phyloP scores from a whole-genome alignment of 2,113 vertebrate genomes.

The Corydoras maculifer region DNA sequence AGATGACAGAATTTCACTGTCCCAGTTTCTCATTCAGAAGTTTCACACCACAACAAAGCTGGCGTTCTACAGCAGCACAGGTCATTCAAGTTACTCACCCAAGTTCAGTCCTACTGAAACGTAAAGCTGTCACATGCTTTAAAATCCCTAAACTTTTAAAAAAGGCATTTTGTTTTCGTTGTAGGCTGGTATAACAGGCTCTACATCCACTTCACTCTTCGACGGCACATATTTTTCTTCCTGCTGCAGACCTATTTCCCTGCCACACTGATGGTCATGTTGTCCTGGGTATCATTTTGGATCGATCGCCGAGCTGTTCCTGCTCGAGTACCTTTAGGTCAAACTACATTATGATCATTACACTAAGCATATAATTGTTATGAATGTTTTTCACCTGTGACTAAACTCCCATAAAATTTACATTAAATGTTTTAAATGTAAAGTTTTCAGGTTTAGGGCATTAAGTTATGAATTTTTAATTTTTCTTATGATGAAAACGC shows the following conservation, averaged over 20 bases:
- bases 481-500: too few species aligned
- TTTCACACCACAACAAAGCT: slow-evolving; percentile 96
- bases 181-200: slow-evolving; percentile 90
- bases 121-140: neutral
- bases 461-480: too few species aligned
- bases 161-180: neutral
- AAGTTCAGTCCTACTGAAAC: neutral
- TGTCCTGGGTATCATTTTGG: slow-evolving; percentile 93
- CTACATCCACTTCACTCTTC: slow-evolving; percentile 86
- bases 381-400: too few species aligned
- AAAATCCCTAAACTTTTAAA: neutral
- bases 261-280: slow-evolving; percentile 88
- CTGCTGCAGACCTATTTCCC: slow-evolving; percentile 88
- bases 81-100: slow-evolving; percentile 50
- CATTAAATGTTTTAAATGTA: too few species aligned
- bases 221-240: slow-evolving; percentile 89
- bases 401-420: too few species aligned
- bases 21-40: slow-evolving; percentile 96
- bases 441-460: too few species aligned
- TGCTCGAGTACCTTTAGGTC: slow-evolving; percentile 80
- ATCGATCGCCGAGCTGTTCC: slow-evolving; percentile 85
- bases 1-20: slow-evolving; percentile 91
- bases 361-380: too few species aligned
- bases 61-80: slow-evolving; percentile 98
- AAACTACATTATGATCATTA: neutral